phyloP scores from a whole-genome alignment of 2,888 invertebrate species.

The Leucophora obtusa region DNA sequence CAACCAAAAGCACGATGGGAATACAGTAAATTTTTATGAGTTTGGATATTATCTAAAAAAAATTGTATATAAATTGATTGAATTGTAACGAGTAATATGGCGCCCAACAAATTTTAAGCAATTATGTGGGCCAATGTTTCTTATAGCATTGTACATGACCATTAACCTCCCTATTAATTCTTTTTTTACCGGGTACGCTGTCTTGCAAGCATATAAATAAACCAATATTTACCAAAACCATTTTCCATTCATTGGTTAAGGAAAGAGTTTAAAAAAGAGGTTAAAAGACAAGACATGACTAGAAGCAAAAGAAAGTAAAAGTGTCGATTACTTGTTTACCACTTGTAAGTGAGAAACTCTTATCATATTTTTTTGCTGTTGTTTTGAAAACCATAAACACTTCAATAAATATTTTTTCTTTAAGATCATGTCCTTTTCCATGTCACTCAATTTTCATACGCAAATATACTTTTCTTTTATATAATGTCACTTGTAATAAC shows the following conservation, averaged over 20 bases:
- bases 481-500: constrained; percentile 30
- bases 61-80: too few species aligned
- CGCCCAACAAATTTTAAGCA: too few species aligned
- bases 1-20: too few species aligned
- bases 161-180: too few species aligned
- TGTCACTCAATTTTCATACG: constrained; percentile 50
- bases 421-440: constrained; percentile 56
- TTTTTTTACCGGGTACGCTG: too few species aligned
- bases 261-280: neutral
- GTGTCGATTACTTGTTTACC: constrained; percentile 53
- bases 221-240: constrained; percentile 57
- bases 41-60: too few species aligned
- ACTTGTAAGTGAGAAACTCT: constrained; percentile 40
- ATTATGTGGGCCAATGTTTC: too few species aligned
- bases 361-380: constrained; percentile 26
- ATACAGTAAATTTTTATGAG: too few species aligned
- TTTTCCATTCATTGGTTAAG: constrained; percentile 20
- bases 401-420: constrained; percentile 51
- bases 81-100: too few species aligned
- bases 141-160: too few species aligned
- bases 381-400: constrained; percentile 54
- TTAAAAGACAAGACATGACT: constrained; percentile 8
- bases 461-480: constrained; percentile 37
- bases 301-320: constrained; percentile 40
- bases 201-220: constrained; percentile 46